Percentiles rank a stretch among this genome's conserved stretches.
Conservation (phyloP, 2,888 invertebrate genomes). For the Tromatobia lineatoria region DNA sequence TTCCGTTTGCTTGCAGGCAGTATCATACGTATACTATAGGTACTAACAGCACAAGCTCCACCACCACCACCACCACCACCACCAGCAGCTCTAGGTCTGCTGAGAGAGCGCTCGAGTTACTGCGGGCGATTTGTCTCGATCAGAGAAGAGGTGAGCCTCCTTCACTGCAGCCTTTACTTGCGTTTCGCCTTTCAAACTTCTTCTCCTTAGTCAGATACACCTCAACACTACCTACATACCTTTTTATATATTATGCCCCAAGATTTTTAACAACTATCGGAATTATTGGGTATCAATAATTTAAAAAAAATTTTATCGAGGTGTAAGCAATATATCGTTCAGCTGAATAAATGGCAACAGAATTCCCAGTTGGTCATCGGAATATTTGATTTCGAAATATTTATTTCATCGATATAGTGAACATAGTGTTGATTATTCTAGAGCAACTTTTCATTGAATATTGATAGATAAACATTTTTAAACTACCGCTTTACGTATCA, state of each 20-base stretch:
- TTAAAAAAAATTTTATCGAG: neutral
- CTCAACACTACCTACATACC: neutral
- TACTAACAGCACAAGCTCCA: slow-evolving; percentile 30
- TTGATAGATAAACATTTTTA: too few species aligned
- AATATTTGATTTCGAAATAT: too few species aligned
- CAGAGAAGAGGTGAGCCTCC: slow-evolving; percentile 54
- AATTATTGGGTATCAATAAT: slow-evolving; percentile 9
- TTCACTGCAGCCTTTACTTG: slow-evolving; percentile 30
- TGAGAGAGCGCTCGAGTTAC: slow-evolving; percentile 69
- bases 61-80: slow-evolving; percentile 9
- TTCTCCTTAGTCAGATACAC: slow-evolving; percentile 28
- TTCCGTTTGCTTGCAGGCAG: slow-evolving; percentile 54
- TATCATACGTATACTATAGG: slow-evolving; percentile 21
- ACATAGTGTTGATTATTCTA: too few species aligned
- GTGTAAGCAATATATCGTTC: neutral
- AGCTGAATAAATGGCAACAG: too few species aligned
- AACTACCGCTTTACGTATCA: too few species aligned
- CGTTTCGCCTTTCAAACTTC: slow-evolving; percentile 45
- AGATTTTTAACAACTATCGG: neutral
- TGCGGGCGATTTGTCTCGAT: slow-evolving; percentile 74
- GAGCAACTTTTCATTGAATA: too few species aligned
- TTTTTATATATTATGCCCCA: slow-evolving; percentile 1
- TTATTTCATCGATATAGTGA: too few species aligned
- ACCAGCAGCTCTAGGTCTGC: slow-evolving; percentile 50
- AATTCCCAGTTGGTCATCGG: too few species aligned